Conservation (phyloP, 2,888 invertebrate species). For the Venustoraphidia nigricollis region DNA sequence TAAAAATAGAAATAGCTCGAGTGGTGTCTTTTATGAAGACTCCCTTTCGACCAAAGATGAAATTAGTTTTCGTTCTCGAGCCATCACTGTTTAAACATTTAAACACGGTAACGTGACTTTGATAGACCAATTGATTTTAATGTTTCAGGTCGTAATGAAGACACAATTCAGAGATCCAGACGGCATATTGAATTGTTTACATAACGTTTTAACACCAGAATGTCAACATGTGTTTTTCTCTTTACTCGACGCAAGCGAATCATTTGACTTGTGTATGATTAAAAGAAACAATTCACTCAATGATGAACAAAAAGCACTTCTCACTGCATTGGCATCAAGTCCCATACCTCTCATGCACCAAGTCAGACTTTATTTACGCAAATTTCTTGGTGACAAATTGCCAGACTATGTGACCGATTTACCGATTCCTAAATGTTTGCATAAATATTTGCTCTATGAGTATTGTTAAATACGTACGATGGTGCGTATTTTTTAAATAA, state of each 20-base stretch:
- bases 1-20: too few relatives aligned
- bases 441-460: constrained; percentile 53
- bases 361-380: constrained; percentile 41
- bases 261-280: constrained; percentile 68
- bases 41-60: too few relatives aligned
- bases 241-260: constrained; percentile 57
- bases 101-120: constrained; percentile 1
- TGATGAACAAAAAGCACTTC: constrained; percentile 43
- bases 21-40: too few relatives aligned
- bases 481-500: too few relatives aligned
- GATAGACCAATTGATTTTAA: constrained; percentile 6
- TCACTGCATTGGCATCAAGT: constrained; percentile 47
- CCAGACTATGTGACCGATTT: constrained; percentile 38
- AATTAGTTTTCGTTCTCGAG: too few relatives aligned
- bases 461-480: constrained; percentile 28
- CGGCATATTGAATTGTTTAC: constrained; percentile 65
- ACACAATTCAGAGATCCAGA: constrained; percentile 73
- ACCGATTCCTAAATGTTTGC: constrained; percentile 47
- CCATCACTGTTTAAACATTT: neutral
- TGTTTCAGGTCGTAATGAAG: constrained; percentile 54
- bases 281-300: constrained; percentile 50
- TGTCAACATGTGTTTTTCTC: constrained; percentile 42
- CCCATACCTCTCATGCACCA: constrained; percentile 54
- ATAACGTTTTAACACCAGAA: constrained; percentile 38
- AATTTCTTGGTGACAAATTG: constrained; percentile 38